Conservation (phyloP, 1,140 invertebrate genomes). For the Drosophila sp. region DNA sequence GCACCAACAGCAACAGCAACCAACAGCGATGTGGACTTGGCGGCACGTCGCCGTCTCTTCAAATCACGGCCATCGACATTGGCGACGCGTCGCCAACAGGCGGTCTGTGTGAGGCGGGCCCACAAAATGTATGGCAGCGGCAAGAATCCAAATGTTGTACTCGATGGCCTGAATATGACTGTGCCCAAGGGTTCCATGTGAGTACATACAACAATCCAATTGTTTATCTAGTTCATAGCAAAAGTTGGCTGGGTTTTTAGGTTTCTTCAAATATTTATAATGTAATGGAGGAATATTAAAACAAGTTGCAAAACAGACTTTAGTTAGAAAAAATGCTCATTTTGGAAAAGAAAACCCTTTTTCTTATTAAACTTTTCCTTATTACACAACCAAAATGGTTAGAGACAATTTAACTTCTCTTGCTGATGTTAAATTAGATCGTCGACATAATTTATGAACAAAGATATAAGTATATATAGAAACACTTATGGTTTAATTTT, state of each 20-base stretch:
- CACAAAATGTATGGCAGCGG: conserved; percentile 93
- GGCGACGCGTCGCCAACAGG: conserved; percentile 89
- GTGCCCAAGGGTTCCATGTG: conserved; percentile 95
- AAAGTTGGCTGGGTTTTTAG: not conserved
- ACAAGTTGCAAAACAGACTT: too few relatives aligned
- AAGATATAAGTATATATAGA: too few relatives aligned
- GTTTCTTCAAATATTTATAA: not conserved
- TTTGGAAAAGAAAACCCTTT: too few relatives aligned
- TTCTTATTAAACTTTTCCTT: too few relatives aligned
- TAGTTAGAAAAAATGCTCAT: too few relatives aligned
- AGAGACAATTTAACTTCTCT: too few relatives aligned
- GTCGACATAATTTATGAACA: too few relatives aligned
- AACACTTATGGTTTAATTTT: too few relatives aligned
- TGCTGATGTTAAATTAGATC: too few relatives aligned
- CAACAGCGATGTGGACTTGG: conserved; percentile 74
- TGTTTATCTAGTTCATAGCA: not conserved
- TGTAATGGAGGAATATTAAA: not conserved
- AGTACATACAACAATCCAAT: conserved; percentile 83
- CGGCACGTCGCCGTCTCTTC: conserved; percentile 82
- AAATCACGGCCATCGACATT: conserved; percentile 89
- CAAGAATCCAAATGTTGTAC: conserved; percentile 92
- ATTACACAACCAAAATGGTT: too few relatives aligned
- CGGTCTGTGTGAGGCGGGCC: conserved; percentile 91
- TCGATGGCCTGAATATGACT: conserved; percentile 94
- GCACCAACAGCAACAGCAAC: conserved; percentile 53